Conservation (phyloP, 2,797 vertebrate species). For the Bradypodion ventrale region DNA sequence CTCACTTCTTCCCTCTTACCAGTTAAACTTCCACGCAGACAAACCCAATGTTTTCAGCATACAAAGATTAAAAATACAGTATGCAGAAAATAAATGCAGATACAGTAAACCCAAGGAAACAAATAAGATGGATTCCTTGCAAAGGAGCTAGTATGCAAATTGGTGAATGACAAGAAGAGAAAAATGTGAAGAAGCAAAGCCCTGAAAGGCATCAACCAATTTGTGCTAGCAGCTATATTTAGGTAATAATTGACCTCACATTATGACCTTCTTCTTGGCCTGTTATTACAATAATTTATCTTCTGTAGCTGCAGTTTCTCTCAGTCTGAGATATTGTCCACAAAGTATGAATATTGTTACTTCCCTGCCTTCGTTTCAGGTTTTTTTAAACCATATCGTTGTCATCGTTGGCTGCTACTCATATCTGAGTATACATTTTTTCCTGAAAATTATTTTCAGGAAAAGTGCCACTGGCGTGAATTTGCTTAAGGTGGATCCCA, state of each 20-base stretch:
- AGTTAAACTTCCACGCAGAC: constrained; percentile 54
- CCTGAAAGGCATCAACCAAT: constrained; percentile 68
- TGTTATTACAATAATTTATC: constrained; percentile 53
- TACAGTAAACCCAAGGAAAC: constrained; percentile 67
- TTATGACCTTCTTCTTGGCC: constrained; percentile 59
- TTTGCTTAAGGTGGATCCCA: no score
- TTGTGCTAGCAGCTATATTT: constrained; percentile 59
- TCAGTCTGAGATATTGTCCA: constrained; percentile 30
- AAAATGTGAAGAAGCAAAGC: constrained; percentile 66
- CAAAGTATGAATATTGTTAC: neutral
- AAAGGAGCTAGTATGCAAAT: constrained; percentile 60
- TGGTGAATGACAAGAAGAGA: constrained; percentile 65
- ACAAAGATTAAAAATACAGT: constrained; percentile 53
- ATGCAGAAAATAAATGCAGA: constrained; percentile 66
- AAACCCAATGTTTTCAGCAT: constrained; percentile 53
- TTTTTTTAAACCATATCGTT: neutral
- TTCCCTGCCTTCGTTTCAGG: constrained; percentile 21
- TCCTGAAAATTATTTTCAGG: no score
- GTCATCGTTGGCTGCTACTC: no score
- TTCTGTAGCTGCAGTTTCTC: constrained; percentile 28
- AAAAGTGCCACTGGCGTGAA: no score
- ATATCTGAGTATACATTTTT: no score
- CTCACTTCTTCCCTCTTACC: constrained; percentile 50
- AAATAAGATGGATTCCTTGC: constrained; percentile 66
- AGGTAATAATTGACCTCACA: constrained; percentile 62